Evolutionary conservation across 2,797 vertebrate species (phyloP), one percentile per base, ranked within the genome.

Genomic region (Furcifer pardalis): DNA sequence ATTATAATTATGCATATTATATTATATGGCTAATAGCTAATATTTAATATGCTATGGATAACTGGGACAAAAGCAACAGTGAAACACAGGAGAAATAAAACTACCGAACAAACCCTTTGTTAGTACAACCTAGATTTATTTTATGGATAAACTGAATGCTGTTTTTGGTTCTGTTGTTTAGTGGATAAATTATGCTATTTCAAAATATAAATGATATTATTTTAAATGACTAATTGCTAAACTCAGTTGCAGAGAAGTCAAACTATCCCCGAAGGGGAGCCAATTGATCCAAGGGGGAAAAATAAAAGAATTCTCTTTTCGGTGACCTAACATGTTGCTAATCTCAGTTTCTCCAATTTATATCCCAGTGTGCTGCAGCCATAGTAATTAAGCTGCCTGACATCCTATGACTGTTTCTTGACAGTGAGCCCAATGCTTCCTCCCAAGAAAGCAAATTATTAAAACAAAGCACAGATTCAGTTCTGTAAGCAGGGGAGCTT

Each of bases 321-420:
- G 52, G 81, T 72, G 72, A 84, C 7, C 4, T 82, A 66, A 35
- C 52, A 12, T 68, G 88, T 79, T 90, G 42, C 65, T 92, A 81
- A 86, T 90, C 88, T 77, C 3, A 0, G 62, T 80, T 87, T 82
- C 59, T 88, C 83, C 86, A 91, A 86, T 93, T 93, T 89, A 10
- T 88, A 86, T 89, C 93, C 32, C 91, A 91, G 90, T 84, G 85
- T 85, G 89, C 79, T 46, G 69, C 82, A 89, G 7, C 79, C 66
- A 46, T 65, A 59, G 81, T 86, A 86, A 89, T 94, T 92, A 92
- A 91, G 44, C 73, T n/a, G 35, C 84, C 76, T 90, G 84, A 89
- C 90, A 84, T 83, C 90, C 88, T 87, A 85, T 44, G 66, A 83
- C 83, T 90, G 77, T 77, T 92, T 88, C 88, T 91, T 91, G 72